Conservation (phyloP, 1,140 invertebrate species). For the Achroia grisella region DNA sequence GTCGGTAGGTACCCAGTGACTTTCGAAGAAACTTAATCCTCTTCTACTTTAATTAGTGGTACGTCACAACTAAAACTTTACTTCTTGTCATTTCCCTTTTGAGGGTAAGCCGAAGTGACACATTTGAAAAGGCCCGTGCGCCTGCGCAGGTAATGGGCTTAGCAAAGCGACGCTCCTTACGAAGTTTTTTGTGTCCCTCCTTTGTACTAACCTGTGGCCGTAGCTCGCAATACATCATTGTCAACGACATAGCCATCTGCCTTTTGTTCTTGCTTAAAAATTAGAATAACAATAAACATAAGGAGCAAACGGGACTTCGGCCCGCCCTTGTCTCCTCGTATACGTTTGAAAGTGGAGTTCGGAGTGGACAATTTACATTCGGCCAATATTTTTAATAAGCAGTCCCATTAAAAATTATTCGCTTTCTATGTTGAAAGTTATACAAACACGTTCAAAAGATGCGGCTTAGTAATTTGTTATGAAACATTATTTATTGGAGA, state of each 20-base stretch:
- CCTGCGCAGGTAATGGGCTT: conserved; percentile 46
- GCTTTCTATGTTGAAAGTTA: conserved; percentile 15
- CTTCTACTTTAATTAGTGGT: conserved; percentile 24
- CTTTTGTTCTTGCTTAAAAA: conserved; percentile 63
- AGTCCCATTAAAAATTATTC: neutral
- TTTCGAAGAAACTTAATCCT: conserved; percentile 17
- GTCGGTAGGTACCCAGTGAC: no score
- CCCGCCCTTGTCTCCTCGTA: neutral
- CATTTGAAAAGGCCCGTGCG: conserved; percentile 35
- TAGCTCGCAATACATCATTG: conserved; percentile 51
- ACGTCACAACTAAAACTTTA: conserved; percentile 31
- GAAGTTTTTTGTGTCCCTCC: conserved; percentile 40
- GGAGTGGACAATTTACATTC: no score
- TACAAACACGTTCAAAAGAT: conserved; percentile 14
- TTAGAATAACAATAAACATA: conserved; percentile 54
- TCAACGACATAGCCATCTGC: conserved; percentile 45
- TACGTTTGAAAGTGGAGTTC: no score
- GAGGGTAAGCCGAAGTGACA: conserved; percentile 34
- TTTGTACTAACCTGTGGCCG: conserved; percentile 41
- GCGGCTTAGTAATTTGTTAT: conserved; percentile 5
- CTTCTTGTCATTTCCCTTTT: conserved; percentile 16
- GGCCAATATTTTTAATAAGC: neutral
- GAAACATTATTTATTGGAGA: conserved; percentile 22
- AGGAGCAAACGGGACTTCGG: conserved; percentile 1
- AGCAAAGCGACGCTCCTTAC: conserved; percentile 25